phyloP scores from a whole-genome alignment of 2,797 vertebrate genomes.

The Prionace glauca region DNA sequence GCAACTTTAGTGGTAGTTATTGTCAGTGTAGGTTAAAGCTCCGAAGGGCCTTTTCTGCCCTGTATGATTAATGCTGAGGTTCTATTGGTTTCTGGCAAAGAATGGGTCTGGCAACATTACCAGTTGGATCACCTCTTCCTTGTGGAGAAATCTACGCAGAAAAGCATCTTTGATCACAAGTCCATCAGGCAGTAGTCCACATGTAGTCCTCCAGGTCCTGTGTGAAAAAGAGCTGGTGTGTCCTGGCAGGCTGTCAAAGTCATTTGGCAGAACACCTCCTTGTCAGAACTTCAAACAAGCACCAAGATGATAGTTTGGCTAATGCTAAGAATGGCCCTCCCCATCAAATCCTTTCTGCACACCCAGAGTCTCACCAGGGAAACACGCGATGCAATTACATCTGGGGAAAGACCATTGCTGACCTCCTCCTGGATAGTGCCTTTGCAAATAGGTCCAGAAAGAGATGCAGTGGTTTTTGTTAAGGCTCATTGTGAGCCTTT shows the following conservation, averaged over 20 bases:
- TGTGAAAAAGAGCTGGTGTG: not conserved
- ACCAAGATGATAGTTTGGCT: not conserved
- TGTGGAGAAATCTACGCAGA: not conserved
- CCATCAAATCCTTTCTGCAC: not conserved
- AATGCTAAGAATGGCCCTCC: not conserved
- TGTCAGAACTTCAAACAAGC: not conserved
- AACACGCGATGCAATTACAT: not conserved
- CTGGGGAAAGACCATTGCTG: not conserved
- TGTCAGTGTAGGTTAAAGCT: too few species aligned
- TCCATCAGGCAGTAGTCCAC: not conserved
- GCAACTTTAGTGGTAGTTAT: too few species aligned
- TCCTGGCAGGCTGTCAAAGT: not conserved
- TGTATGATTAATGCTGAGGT: not conserved
- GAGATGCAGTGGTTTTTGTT: not conserved
- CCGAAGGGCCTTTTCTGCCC: too few species aligned
- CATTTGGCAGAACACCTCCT: too few species aligned
- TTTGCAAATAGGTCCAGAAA: not conserved
- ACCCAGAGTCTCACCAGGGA: not conserved
- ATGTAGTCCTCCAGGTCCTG: not conserved
- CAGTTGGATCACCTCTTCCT: not conserved
- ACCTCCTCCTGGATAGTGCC: not conserved
- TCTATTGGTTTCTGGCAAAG: not conserved
- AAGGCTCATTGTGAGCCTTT: not conserved
- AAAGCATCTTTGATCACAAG: not conserved
- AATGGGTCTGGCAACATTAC: too few species aligned